These are phyloP conservation scores for Eunapius fragilis DNA, from an alignment of 37 sponge, comb jelly and placozoan genomes.

Conservation along the genomic window DNA sequence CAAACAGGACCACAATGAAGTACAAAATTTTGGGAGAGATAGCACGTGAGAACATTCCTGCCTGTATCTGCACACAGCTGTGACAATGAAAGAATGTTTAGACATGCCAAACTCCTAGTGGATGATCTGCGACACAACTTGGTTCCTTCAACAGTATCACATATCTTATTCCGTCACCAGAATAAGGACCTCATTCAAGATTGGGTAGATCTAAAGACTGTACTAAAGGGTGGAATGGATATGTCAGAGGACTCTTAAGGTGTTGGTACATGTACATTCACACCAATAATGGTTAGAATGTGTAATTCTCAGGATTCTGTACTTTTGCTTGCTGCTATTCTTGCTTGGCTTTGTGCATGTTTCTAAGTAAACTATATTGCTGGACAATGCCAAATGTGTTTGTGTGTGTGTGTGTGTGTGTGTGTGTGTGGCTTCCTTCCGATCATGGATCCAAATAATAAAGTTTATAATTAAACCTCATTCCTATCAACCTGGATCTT, in stretches of 20 bases:
- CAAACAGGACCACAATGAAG: not conserved
- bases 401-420: not conserved
- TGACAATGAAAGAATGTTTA: too few relatives aligned
- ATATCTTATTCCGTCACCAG: not conserved
- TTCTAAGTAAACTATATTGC: not conserved
- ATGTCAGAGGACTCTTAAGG: not conserved
- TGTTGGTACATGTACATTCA: not conserved
- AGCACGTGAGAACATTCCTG: too few relatives aligned
- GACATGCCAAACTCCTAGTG: not conserved
- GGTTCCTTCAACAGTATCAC: not conserved
- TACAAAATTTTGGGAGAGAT: not conserved
- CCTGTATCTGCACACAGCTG: too few relatives aligned
- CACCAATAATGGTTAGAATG: not conserved
- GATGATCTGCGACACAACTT: not conserved
- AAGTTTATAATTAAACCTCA: too few relatives aligned
- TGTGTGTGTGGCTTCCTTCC: not conserved
- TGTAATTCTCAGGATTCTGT: not conserved
- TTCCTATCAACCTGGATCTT: not conserved
- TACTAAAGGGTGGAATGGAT: not conserved
- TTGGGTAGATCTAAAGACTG: not conserved
- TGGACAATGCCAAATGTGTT: not conserved
- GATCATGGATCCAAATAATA: too few relatives aligned
- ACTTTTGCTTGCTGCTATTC: not conserved
- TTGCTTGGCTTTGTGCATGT: not conserved
- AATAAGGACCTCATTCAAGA: not conserved